These are phyloP conservation scores for Chironomus riparius DNA, from an alignment of 2,888 invertebrate species.

Conservation along the genomic window DNA sequence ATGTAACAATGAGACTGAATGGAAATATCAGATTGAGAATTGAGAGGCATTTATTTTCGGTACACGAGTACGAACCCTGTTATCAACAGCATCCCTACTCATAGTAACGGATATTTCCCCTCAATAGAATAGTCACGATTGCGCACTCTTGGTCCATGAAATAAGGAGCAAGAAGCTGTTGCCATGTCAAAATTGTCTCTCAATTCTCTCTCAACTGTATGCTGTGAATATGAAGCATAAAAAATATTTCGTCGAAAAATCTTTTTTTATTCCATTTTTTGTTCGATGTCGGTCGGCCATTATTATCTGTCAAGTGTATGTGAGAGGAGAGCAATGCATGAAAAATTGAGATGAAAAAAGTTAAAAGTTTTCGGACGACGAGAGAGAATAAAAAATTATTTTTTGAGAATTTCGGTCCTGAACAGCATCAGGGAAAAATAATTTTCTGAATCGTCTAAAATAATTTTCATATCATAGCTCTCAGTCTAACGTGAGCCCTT, in stretches of 20 bases:
- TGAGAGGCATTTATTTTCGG: not conserved
- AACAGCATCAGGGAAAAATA: not conserved
- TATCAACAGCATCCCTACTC: not conserved
- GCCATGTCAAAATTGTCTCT: not conserved
- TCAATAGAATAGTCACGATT: not conserved
- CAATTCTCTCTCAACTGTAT: not conserved
- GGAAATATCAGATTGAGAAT: not conserved
- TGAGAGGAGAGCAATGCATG: not conserved
- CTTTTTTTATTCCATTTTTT: too few species aligned
- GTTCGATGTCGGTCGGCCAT: conserved; percentile 9
- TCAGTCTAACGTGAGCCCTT: conserved; percentile 28
- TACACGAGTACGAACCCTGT: too few species aligned
- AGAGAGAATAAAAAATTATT: not conserved
- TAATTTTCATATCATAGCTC: not conserved
- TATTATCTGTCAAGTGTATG: not conserved
- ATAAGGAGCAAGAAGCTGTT: not conserved
- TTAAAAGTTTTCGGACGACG: not conserved
- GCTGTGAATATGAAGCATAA: not conserved
- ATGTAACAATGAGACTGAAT: not conserved
- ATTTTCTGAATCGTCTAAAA: conserved; percentile 13
- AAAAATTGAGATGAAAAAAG: not conserved
- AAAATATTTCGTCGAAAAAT: conserved; percentile 14
- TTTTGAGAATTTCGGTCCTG: not conserved
- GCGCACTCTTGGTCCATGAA: not conserved
- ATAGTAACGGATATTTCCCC: not conserved